These are phyloP conservation scores for Burhinus bistriatus DNA, from an alignment of 2,113 vertebrate genomes.

Conservation along the genomic window DNA sequence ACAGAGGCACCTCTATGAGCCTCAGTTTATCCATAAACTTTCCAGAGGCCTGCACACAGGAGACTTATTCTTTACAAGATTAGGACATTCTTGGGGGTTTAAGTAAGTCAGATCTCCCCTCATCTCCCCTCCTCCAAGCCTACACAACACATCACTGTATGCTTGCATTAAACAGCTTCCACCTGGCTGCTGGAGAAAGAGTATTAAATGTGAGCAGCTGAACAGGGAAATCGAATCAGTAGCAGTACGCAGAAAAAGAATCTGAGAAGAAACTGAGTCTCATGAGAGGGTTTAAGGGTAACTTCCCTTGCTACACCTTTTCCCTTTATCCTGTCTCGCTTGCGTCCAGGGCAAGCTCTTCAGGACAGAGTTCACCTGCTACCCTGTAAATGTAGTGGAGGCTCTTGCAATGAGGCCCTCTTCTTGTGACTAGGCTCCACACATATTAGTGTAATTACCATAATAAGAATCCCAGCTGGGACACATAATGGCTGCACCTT, in stretches of 20 bases:
- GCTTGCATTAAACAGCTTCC: neutral
- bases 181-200: neutral
- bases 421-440: neutral
- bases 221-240: neutral
- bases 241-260: neutral
- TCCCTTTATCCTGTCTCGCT: neutral
- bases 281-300: neutral
- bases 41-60: neutral
- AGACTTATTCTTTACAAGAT: constrained; percentile 1
- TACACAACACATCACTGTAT: neutral
- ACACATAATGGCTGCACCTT: neutral
- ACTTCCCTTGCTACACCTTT: neutral
- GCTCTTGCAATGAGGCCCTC: neutral
- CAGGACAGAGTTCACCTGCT: neutral
- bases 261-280: neutral
- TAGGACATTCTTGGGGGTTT: neutral
- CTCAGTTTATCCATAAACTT: constrained; percentile 5
- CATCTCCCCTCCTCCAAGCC: neutral
- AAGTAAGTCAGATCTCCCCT: neutral
- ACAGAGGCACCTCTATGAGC: neutral
- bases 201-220: neutral
- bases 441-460: neutral
- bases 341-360: neutral
- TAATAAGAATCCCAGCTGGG: neutral
- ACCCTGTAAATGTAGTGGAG: neutral